A percentile compares a stretch with the other conserved stretches of the same genome.
Evolutionary conservation across 2,113 vertebrate genomes (phyloP).

Genomic region (Anser brachyrhynchus): DNA sequence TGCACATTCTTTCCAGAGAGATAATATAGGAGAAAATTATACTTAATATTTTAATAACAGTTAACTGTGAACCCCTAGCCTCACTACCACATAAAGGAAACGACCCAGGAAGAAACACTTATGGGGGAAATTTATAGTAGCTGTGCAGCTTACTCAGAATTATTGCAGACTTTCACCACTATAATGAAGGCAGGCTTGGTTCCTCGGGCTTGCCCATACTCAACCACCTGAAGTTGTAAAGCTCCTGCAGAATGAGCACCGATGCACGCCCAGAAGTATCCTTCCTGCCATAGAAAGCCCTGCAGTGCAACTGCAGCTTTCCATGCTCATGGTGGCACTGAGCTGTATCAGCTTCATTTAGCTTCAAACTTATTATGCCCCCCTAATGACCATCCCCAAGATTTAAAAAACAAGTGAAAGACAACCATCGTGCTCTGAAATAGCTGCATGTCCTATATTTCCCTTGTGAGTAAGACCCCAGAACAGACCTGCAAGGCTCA

Average conservation of each 20-base stretch:
- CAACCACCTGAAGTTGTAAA: background rate
- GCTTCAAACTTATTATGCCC: background rate
- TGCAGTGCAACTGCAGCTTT: background rate
- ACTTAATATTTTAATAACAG: constrained; percentile 61
- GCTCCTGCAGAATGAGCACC: background rate
- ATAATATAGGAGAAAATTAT: constrained; percentile 47
- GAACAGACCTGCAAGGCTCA: background rate
- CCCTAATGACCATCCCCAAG: background rate
- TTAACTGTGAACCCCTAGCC: background rate
- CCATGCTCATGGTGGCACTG: background rate
- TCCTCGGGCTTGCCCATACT: background rate
- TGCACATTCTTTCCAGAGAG: background rate
- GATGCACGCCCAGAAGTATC: background rate
- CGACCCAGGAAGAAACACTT: background rate
- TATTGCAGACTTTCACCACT: background rate
- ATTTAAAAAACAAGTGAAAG: background rate
- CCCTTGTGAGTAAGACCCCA: background rate
- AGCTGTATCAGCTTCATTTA: background rate
- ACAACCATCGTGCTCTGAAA: background rate
- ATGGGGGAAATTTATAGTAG: background rate
- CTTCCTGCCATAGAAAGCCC: background rate
- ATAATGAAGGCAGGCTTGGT: background rate
- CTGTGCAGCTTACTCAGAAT: background rate
- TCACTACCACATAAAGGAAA: background rate
- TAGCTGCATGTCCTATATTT: background rate